These are phyloP conservation scores for Acleris literana DNA, from an alignment of 2,888 invertebrate genomes.

Conservation along the genomic window DNA sequence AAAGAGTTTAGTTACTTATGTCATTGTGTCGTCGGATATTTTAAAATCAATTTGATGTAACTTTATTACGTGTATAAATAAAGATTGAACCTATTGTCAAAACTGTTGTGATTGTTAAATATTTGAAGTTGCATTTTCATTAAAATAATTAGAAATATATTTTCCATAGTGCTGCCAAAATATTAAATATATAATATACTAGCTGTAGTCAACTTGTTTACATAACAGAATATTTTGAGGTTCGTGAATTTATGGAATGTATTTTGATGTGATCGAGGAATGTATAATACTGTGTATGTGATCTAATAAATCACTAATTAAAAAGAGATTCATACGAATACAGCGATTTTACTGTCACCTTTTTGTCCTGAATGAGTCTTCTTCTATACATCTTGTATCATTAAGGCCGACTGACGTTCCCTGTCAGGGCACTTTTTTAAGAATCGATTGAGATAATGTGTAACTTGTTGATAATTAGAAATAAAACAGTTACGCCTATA, in stretches of 20 bases:
- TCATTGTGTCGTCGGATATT: slow-evolving; percentile 55
- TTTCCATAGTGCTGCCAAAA: slow-evolving; percentile 85
- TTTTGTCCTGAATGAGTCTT: not conserved
- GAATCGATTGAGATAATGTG: not conserved
- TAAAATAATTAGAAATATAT: slow-evolving; percentile 80
- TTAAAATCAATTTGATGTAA: slow-evolving; percentile 61
- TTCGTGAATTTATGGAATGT: slow-evolving; percentile 77
- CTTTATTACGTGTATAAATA: slow-evolving; percentile 57
- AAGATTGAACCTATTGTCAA: slow-evolving; percentile 70
- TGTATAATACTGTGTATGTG: slow-evolving; percentile 75
- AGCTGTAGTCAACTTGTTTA: slow-evolving; percentile 80
- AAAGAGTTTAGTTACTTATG: slow-evolving; percentile 53
- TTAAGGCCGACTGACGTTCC: not conserved
- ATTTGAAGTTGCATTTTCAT: slow-evolving; percentile 81
- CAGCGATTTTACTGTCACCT: slow-evolving; percentile 40
- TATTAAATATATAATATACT: slow-evolving; percentile 76
- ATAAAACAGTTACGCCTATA: slow-evolving; percentile 68
- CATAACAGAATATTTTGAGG: slow-evolving; percentile 77
- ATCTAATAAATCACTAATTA: slow-evolving; percentile 74
- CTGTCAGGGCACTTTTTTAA: not conserved
- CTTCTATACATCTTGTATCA: not conserved
- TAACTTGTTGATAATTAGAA: slow-evolving; percentile 41
- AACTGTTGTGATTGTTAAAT: slow-evolving; percentile 82
- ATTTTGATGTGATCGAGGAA: slow-evolving; percentile 75
- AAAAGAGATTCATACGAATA: slow-evolving; percentile 64